These are phyloP conservation scores for Amphiprion clarkii DNA, from an alignment of 2,797 vertebrate species.

Conservation along the genomic window DNA sequence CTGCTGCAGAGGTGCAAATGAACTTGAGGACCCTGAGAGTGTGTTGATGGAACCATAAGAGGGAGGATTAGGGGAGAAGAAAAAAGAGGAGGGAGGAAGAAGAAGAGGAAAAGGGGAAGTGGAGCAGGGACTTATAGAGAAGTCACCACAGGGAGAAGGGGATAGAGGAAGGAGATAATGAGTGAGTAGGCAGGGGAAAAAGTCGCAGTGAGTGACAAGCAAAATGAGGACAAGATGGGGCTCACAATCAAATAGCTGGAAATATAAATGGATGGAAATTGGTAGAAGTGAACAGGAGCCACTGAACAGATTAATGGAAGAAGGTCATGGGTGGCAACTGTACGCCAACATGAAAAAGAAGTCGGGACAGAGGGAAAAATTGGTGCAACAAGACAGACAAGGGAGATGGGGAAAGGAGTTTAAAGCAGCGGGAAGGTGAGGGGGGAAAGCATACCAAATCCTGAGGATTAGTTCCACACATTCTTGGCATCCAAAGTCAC, in stretches of 20 bases:
- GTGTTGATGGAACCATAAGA: constrained; percentile 24
- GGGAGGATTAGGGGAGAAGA: constrained; percentile 25
- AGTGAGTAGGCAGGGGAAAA: constrained; percentile 43
- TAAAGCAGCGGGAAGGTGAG: constrained; percentile 42
- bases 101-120: constrained; percentile 30
- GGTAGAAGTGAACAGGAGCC: constrained; percentile 11
- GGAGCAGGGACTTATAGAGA: constrained; percentile 24
- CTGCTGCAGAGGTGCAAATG: constrained; percentile 76
- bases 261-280: constrained; percentile 34
- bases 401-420: constrained; percentile 38
- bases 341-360: constrained; percentile 14
- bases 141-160: constrained; percentile 39
- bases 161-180: constrained; percentile 57
- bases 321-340: constrained; percentile 36
- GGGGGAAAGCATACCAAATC: constrained; percentile 53
- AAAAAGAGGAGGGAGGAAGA: constrained; percentile 15
- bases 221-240: constrained; percentile 50
- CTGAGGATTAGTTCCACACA: constrained; percentile 72
- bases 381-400: constrained; percentile 29
- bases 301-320: constrained; percentile 33
- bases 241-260: constrained; percentile 25
- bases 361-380: constrained; percentile 3
- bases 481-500: constrained; percentile 58
- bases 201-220: constrained; percentile 43
- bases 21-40: constrained; percentile 52